Evolutionary conservation across 1,140 invertebrate genomes (phyloP).

Genomic region (Hirudo medicinalis): DNA sequence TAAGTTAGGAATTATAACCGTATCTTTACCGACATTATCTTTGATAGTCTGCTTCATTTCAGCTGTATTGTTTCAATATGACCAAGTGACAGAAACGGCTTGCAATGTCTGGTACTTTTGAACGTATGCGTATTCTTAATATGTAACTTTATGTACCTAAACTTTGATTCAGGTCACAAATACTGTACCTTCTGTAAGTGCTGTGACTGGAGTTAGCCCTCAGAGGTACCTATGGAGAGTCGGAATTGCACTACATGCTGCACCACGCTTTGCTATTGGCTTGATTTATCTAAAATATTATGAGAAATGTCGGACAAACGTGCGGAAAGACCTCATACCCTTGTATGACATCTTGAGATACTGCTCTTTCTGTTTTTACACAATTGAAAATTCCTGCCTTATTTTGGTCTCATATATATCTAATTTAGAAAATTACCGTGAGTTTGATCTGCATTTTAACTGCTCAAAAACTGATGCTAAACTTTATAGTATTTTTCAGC

Average conservation of each 20-base stretch:
- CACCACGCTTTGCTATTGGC: constrained; percentile 54
- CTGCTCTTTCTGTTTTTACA: constrained; percentile 68
- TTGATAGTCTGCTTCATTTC: constrained; percentile 70
- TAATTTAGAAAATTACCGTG: constrained; percentile 84
- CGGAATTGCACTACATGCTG: constrained; percentile 70
- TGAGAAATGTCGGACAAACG: constrained; percentile 24
- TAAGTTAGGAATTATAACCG: constrained; percentile 62
- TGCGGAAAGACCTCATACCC: background rate
- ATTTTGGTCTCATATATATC: constrained; percentile 81
- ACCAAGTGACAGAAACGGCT: constrained; percentile 80
- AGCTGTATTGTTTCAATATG: constrained; percentile 71
- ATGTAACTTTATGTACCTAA: background rate
- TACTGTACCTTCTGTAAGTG: constrained; percentile 77
- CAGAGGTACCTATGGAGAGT: constrained; percentile 77
- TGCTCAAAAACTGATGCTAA: constrained; percentile 2
- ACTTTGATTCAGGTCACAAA: constrained; percentile 62
- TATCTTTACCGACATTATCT: constrained; percentile 63
- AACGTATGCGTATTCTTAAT: too few relatives aligned
- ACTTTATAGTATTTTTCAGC: constrained; percentile 45
- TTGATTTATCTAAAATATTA: constrained; percentile 23
- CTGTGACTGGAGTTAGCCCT: constrained; percentile 74
- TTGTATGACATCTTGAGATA: constrained; percentile 52
- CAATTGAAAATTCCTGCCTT: constrained; percentile 65
- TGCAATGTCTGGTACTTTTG: constrained; percentile 52
- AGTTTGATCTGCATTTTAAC: constrained; percentile 41